Base-by-base conservation (phyloP, 2,888 invertebrate genomes). In the Lasius fuliginosus region DNA sequence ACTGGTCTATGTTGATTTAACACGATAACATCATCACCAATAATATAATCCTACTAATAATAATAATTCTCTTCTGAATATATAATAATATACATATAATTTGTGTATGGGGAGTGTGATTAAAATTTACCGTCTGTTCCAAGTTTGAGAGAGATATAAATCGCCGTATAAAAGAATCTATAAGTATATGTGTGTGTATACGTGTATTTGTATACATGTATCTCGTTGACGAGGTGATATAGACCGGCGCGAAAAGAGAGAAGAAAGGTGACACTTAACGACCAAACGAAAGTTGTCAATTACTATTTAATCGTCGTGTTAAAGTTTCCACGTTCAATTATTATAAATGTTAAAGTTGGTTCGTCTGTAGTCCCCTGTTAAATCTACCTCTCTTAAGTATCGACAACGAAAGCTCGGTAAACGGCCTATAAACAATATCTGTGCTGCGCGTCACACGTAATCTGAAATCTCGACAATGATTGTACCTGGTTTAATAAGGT, bases 201-300 rank as follows among this genome's bases (percentile, higher is more conserved):
- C 33, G 62, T 81, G 65, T 76, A 77, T 53, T 53, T 53, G 49
- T 68, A 75, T 83, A 83, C 60, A 42, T 84, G 53, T 73, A 53
- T 58, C 73, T 75, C 60, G 56, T 65, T 71, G 76, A 81, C n/a
- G 60, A 58, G 42, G 30, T 62, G 30, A 49, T 18, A 58, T 62
- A 36, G 56, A 60, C 46, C 67, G 79, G 67, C 49, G 36, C 6
- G 40, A 73, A 79, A 68, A 46, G 46, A 62, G 49, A 60, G 49
- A 75, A 30, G 30, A 36, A 67, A 76, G 60, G 69, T 36, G 79
- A 69, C 58, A 46, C 68, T 87, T 68, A 84, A 83, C 85, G 91
- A 91, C 90, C 90, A 89, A 91, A 89, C 89, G 91, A 91, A 91
- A 89, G 77, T 69, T 92, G 94, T 94, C 94, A 94, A 94, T 94